Evolutionary conservation across 2,113 vertebrate species (phyloP), one percentile per base, ranked within the genome.

Genomic region (Aix galericulata): DNA sequence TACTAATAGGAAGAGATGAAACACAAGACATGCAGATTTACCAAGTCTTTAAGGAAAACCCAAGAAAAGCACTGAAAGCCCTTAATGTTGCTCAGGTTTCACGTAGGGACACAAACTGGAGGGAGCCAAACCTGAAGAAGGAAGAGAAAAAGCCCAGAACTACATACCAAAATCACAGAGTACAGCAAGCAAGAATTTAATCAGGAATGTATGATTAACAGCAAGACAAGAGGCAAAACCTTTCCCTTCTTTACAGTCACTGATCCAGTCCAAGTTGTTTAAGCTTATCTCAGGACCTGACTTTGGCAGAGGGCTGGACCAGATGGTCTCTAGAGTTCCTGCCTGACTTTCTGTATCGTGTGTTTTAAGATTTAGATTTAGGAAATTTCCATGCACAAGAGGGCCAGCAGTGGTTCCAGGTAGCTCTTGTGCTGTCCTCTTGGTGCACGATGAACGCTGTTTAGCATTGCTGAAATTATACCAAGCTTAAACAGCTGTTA

Each of bases 41-140:
- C 99, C 99, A 98, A 99, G 98, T 99, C 98, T 99, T 98, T 98
- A 99, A 98, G 98, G 99, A 99, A 99, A 99, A 99, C 99, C 99
- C 99, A 98, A 99, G 98, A 99, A 99, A 99, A 99, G 99, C 98
- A 99, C 99, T 98, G 99, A 99, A 98, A 98, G 99, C 98, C 96
- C 99, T 99, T 99, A 99, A 98, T 99, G 99, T 97, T 99, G 99
- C 97, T 99, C 99, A 98, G 99, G 98, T 99, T 99, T 99, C 99
- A 99, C 98, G 99, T 98, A 99, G 99, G 99, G 99, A 98, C 99
- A 99, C 98, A 99, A 98, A 98, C 99, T 99, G 98, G 99, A 99
- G 99, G 99, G 98, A 99, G 99, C 98, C 99, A 98, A 98, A 99
- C 99, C 99, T 99, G 99, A 98, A 98, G 98, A 97, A 99, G 98